These are phyloP conservation scores for Polyploca ridens DNA, from an alignment of 2,888 invertebrate species.

Conservation along the genomic window DNA sequence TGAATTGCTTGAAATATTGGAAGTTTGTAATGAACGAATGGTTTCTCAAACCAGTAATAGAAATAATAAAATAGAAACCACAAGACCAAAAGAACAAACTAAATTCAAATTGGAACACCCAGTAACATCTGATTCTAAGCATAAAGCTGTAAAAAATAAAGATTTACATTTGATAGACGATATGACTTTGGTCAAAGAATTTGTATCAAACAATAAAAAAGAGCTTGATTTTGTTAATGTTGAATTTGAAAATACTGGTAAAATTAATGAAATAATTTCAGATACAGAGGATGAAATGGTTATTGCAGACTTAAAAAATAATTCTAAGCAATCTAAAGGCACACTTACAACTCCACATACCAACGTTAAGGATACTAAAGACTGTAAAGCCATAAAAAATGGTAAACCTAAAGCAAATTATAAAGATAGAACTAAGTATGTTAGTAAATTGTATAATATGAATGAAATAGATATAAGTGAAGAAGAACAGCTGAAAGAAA, in stretches of 20 bases:
- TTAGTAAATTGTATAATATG: conserved; percentile 13
- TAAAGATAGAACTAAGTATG: neutral
- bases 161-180: neutral
- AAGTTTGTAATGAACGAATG: neutral
- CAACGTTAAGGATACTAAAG: neutral
- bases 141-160: neutral
- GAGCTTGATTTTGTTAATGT: neutral
- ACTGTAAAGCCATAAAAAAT: neutral
- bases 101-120: neutral
- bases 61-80: neutral
- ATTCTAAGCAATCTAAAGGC: neutral
- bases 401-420: neutral
- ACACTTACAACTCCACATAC: neutral
- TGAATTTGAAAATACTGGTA: neutral
- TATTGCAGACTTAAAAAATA: neutral
- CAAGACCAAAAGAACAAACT: neutral
- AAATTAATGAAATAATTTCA: neutral
- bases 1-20: neutral
- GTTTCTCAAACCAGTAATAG: neutral
- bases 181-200: neutral
- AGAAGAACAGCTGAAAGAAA: conserved; percentile 13
- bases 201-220: neutral
- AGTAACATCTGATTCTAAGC: neutral
- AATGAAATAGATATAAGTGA: conserved; percentile 6
- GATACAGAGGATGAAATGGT: neutral